Evolutionary conservation across 2,797 vertebrate species (phyloP).

Genomic region (Karalla daura): DNA sequence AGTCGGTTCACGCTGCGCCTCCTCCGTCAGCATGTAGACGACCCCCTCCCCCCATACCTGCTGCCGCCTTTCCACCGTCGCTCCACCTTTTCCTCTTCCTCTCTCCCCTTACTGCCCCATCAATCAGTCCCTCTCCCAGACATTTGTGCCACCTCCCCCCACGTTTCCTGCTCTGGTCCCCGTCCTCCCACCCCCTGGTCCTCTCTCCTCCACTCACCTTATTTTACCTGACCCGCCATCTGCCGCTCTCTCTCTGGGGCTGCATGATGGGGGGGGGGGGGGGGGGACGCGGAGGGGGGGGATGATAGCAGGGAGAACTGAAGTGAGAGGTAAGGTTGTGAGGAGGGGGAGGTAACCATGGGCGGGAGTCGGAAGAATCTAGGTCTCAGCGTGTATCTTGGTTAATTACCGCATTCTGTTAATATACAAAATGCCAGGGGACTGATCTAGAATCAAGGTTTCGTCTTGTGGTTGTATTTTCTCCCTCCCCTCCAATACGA

Average conservation of each 20-base stretch:
- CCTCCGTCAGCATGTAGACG: neutral
- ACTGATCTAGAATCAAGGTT: constrained; percentile 33
- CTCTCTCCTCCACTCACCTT: constrained; percentile 39
- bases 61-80: constrained; percentile 13
- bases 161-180: constrained; percentile 10
- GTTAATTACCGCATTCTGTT: constrained; percentile 59
- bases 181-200: neutral
- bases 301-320: neutral
- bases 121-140: neutral
- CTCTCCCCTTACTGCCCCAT: neutral
- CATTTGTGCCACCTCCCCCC: constrained; percentile 18
- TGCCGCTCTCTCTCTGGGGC: constrained; percentile 48
- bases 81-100: constrained; percentile 22
- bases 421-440: constrained; percentile 42
- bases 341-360: neutral
- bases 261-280: constrained; percentile 5
- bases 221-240: constrained; percentile 65
- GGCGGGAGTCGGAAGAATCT: constrained; percentile 40
- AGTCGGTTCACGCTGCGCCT: constrained; percentile 17
- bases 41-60: constrained; percentile 27
- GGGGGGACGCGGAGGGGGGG: constrained; percentile 1
- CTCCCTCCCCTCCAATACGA: neutral
- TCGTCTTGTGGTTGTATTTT: neutral
- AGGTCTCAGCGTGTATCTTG: constrained; percentile 45
- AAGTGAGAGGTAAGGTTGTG: neutral